These are phyloP conservation scores for Synergus japonicus DNA, from an alignment of 2,888 invertebrate species.

Conservation along the genomic window DNA sequence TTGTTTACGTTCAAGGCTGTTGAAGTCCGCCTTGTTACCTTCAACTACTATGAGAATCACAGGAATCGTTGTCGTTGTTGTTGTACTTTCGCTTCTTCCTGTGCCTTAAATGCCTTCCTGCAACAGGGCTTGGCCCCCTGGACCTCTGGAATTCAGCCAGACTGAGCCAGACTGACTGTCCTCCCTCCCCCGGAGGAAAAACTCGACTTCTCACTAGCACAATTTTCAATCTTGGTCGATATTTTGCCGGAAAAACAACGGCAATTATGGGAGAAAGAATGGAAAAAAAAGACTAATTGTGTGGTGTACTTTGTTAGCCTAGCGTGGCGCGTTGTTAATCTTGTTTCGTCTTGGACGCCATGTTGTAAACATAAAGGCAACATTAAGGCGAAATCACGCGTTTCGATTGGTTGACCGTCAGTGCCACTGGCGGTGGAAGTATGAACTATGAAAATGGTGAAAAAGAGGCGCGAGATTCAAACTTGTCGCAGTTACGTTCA, in stretches of 20 bases:
- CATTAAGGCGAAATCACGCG: neutral
- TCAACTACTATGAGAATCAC: neutral
- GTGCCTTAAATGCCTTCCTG: neutral
- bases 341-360: slow-evolving; percentile 5
- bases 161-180: neutral
- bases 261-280: neutral
- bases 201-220: neutral
- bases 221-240: neutral
- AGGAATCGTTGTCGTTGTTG: neutral
- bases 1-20: slow-evolving; percentile 68
- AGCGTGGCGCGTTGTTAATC: slow-evolving; percentile 35
- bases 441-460: neutral
- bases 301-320: slow-evolving; percentile 22
- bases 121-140: neutral
- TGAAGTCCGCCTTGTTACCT: slow-evolving; percentile 60
- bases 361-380: slow-evolving; percentile 38
- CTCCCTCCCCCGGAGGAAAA: slow-evolving; percentile 27
- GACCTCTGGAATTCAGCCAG: slow-evolving; percentile 1
- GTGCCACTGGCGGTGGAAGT: neutral
- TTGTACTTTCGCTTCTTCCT: neutral
- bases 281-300: slow-evolving; percentile 29
- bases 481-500: neutral
- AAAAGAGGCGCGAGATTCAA: neutral
- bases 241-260: neutral
- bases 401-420: neutral